phyloP scores from a whole-genome alignment of 2,797 vertebrate genomes.

The Spea hammondii region DNA sequence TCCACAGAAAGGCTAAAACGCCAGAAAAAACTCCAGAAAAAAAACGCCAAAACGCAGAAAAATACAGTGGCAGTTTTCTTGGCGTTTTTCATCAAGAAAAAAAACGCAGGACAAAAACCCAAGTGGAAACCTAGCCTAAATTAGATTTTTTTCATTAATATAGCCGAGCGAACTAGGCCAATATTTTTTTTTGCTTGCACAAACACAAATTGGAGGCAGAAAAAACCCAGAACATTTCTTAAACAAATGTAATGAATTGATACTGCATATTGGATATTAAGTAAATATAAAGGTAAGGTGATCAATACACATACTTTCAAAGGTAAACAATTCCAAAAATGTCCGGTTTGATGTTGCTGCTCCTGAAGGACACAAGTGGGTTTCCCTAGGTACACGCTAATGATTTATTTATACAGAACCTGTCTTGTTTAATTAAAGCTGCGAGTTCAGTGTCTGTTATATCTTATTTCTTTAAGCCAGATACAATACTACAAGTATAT shows the following conservation, averaged over 20 bases:
- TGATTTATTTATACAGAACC: background rate
- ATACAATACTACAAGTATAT: background rate
- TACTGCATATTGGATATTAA: background rate
- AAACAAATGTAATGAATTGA: conserved; percentile 5
- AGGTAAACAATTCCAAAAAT: conserved; percentile 23
- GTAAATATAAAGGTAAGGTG: background rate
- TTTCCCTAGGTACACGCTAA: background rate
- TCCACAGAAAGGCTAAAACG: too few relatives aligned
- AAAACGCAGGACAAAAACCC: too few relatives aligned
- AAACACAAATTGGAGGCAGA: conserved; percentile 11
- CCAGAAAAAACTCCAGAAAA: too few relatives aligned
- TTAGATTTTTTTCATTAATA: conserved; percentile 36
- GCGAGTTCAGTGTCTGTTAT: background rate
- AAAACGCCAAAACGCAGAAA: too few relatives aligned
- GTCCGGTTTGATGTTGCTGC: conserved; percentile 18
- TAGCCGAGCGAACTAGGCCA: conserved; percentile 7
- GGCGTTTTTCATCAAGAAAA: too few relatives aligned
- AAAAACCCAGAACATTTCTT: background rate
- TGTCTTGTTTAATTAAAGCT: background rate
- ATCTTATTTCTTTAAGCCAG: background rate
- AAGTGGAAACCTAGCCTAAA: too few relatives aligned
- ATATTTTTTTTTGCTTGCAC: conserved; percentile 18
- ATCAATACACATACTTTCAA: conserved; percentile 25
- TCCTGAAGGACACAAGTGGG: conserved; percentile 6
- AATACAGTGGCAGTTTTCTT: too few relatives aligned